Evolutionary conservation across 1,140 invertebrate species (phyloP), one percentile per base, ranked within the genome.

Genomic region (Aphidius ervi): DNA sequence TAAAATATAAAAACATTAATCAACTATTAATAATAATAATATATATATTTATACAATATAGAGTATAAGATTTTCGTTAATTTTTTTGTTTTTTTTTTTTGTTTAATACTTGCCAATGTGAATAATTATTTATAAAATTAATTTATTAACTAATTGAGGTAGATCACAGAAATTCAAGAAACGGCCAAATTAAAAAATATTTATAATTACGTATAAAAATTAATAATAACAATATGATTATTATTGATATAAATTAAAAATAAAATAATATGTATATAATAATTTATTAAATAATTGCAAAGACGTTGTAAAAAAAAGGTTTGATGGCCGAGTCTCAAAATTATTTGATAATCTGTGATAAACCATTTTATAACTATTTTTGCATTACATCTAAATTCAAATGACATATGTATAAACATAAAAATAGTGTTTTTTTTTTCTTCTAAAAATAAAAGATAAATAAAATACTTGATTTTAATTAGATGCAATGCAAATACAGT

Each of bases 1-100:
- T 66, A 73, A 70, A 68, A 70, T 73, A 72, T 70, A 70, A 73
- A 72, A 73, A 69, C 69, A 72, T 56, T 61, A 71, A 67, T 65
- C 65, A 70, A 63, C 59, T 69, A 64, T 46, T 40, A 60, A 41
- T 41, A 16, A 41, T 54, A 45, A 43, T 48, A 56, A 61, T 61
- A 37, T 58, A 59, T 20, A 48, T n/a, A 45, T 45, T 42, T 46
- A 47, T 31, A 61, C 37, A 56, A 46, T 58, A 41, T 61, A 40
- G 53, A 57, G 52, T 67, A 61, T 64, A 64, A 45, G 23, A 16
- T 31, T 31, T 3, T 31, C 4, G 23, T 31, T 31, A 3, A 31
- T 31, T 31, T 31, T 2, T 31, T 3, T 31, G 2, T 3, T 31
- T 31, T 31, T 3, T 23, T 23, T 31, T 31, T 59, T 65, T 45